A percentile compares a stretch with the other conserved stretches of the same genome.
These are phyloP conservation scores for Rhyacophila evoluta DNA, from an alignment of 2,888 invertebrate genomes.

Conservation along the genomic window DNA sequence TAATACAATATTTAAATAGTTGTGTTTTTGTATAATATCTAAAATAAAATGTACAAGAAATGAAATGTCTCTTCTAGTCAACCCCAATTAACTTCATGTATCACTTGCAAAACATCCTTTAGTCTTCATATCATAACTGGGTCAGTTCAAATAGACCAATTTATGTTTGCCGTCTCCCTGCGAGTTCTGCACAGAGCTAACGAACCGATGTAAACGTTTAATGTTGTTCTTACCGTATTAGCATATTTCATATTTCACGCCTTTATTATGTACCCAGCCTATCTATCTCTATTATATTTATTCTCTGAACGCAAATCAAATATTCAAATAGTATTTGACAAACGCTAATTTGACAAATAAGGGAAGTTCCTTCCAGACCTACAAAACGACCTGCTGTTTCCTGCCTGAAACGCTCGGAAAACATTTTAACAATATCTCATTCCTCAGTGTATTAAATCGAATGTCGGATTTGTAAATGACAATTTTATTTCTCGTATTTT, in stretches of 20 bases:
- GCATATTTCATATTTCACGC: constrained; percentile 22
- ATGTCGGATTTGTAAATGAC: too few relatives aligned
- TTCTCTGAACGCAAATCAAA: neutral
- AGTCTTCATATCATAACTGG: neutral
- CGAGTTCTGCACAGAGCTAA: neutral
- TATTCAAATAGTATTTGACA: constrained; percentile 19
- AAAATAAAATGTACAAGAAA: too few relatives aligned
- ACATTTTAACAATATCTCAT: neutral
- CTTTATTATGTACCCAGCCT: neutral
- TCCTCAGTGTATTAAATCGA: too few relatives aligned
- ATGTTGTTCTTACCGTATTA: constrained; percentile 17
- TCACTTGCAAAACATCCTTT: neutral
- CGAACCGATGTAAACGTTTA: constrained; percentile 18
- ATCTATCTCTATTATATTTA: neutral
- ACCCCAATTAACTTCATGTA: neutral
- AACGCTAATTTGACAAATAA: constrained; percentile 16
- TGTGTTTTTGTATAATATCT: too few relatives aligned
- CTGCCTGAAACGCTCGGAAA: neutral
- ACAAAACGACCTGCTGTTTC: neutral
- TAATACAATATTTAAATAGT: too few relatives aligned
- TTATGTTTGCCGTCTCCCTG: neutral
- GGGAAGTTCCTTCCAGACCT: neutral
- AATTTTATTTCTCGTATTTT: too few relatives aligned
- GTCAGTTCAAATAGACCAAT: constrained; percentile 1
- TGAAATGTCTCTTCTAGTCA: too few relatives aligned